phyloP scores from a whole-genome alignment of 2,888 invertebrate genomes.

The Pristionchus mayeri region DNA sequence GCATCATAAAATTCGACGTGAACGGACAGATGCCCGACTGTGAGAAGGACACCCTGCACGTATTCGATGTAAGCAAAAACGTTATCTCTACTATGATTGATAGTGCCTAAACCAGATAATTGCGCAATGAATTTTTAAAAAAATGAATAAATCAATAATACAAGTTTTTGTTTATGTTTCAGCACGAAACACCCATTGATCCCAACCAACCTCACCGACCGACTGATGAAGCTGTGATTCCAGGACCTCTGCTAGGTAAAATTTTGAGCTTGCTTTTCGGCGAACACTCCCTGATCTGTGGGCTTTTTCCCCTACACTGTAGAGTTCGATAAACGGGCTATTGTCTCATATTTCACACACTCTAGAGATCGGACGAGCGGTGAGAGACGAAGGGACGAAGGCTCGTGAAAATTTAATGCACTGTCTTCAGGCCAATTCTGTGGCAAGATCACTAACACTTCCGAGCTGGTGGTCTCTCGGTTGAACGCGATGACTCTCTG shows the following conservation, averaged over 20 bases:
- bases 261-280: too few species aligned
- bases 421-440: slow-evolving; percentile 61
- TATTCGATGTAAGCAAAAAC: slow-evolving; percentile 67
- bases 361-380: too few species aligned
- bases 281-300: too few species aligned
- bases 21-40: slow-evolving; percentile 56
- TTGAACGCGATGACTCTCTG: slow-evolving; percentile 65
- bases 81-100: too few species aligned
- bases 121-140: too few species aligned
- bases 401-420: too few species aligned
- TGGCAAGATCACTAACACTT: slow-evolving; percentile 58
- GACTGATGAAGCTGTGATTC: slow-evolving; percentile 61
- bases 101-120: too few species aligned
- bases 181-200: slow-evolving; percentile 64
- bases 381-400: too few species aligned
- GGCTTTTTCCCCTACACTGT: not conserved
- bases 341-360: too few species aligned
- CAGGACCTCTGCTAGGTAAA: slow-evolving; percentile 66
- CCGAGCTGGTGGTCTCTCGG: slow-evolving; percentile 57
- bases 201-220: slow-evolving; percentile 55
- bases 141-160: too few species aligned
- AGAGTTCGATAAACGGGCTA: not conserved
- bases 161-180: too few species aligned
- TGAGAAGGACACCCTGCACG: slow-evolving; percentile 62
- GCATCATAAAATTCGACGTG: slow-evolving; percentile 60